Percentiles rank a stretch among this genome's conserved stretches.
phyloP scores from a whole-genome alignment of 2,888 invertebrate species.

The Drosophila maculinotata region DNA sequence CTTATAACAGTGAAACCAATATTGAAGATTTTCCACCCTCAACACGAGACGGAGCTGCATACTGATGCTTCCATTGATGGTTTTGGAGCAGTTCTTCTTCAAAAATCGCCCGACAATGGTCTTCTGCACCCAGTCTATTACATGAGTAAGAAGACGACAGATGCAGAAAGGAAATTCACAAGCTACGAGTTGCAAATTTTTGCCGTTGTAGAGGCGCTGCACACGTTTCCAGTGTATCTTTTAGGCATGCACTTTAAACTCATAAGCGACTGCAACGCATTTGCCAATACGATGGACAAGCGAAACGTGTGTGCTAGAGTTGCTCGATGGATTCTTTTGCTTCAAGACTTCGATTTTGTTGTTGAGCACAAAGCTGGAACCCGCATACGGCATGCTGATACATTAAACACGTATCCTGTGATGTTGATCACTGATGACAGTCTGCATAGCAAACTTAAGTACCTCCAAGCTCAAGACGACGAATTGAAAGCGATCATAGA shows the following conservation, averaged over 20 bases:
- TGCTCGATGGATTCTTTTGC: slow-evolving; percentile 7
- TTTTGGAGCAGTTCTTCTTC: slow-evolving; percentile 2
- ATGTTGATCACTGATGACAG: slow-evolving; percentile 27
- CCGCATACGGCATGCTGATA: slow-evolving; percentile 30
- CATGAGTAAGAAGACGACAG: slow-evolving; percentile 1
- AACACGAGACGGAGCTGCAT: too few species aligned
- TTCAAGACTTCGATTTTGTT: slow-evolving; percentile 6
- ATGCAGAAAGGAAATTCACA: too few species aligned
- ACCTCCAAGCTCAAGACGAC: slow-evolving; percentile 45
- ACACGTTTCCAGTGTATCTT: too few species aligned
- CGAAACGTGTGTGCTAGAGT: neutral
- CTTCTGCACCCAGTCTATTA: slow-evolving; percentile 11
- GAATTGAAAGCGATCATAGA: slow-evolving; percentile 35
- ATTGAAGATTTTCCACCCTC: slow-evolving; percentile 10
- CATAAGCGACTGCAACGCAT: neutral
- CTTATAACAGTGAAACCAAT: slow-evolving; percentile 6
- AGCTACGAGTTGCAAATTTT: slow-evolving; percentile 1
- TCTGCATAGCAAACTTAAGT: slow-evolving; percentile 10
- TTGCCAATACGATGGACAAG: neutral
- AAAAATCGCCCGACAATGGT: slow-evolving; percentile 6
- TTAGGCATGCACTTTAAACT: slow-evolving; percentile 2
- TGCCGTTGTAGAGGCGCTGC: neutral
- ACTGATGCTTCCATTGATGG: slow-evolving; percentile 15
- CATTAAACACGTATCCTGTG: slow-evolving; percentile 32
- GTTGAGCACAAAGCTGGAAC: slow-evolving; percentile 6